A percentile compares a stretch with the other conserved stretches of the same genome.
phyloP scores from a whole-genome alignment of 1,140 invertebrate genomes.

The Pogonus chalceus region DNA sequence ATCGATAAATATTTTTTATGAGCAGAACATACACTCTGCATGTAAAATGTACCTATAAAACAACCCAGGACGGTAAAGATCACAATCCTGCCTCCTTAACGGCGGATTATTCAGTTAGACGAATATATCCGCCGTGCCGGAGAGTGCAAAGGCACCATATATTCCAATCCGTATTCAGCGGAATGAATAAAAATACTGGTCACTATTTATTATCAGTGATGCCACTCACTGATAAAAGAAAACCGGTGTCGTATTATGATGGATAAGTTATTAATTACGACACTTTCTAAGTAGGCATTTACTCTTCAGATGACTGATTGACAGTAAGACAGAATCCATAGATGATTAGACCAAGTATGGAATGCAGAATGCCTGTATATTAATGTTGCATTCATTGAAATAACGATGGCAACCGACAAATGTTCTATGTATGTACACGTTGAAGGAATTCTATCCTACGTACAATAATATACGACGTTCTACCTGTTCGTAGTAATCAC shows the following conservation, averaged over 20 bases:
- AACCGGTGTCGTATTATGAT: too few species aligned
- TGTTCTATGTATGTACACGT: conserved; percentile 3
- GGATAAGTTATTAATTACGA: too few species aligned
- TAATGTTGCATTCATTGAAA: background rate
- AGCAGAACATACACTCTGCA: background rate
- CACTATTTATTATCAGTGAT: background rate
- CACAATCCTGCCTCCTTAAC: background rate
- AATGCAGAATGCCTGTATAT: background rate
- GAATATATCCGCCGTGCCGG: background rate
- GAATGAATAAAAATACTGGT: background rate
- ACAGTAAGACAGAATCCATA: too few species aligned
- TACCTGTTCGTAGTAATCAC: conserved; percentile 4
- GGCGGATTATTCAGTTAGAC: background rate
- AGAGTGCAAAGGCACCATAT: background rate
- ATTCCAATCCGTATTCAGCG: background rate
- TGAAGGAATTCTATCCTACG: background rate
- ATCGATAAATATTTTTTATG: too few species aligned
- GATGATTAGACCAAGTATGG: background rate
- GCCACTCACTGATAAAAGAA: background rate
- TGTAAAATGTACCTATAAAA: background rate
- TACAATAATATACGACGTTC: background rate
- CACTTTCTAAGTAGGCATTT: too few species aligned
- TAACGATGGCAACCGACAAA: background rate
- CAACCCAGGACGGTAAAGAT: background rate
- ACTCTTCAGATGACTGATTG: too few species aligned